Base-by-base conservation (phyloP, 2,113 vertebrate species). In the Lepisosteus osseus region DNA sequence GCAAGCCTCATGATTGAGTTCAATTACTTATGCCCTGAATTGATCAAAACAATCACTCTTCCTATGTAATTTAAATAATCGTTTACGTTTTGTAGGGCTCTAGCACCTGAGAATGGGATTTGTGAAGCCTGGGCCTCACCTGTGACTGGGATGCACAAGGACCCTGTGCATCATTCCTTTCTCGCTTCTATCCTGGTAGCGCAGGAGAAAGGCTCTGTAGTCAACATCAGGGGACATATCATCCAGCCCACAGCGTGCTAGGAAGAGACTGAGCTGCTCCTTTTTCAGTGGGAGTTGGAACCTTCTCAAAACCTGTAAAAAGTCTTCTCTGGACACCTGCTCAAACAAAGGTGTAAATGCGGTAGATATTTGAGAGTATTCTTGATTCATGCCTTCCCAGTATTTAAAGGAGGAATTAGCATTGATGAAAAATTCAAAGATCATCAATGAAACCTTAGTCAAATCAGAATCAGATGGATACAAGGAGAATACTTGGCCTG, bases 271-370 rank as follows among this genome's bases (percentile, higher is more conserved):
- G 41, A 79, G 44, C 43, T 77, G 74, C 17, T 76, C 75, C 41
- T 44, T 15, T 41, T 51, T 62, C 45, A 79, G 72, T 1, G 7
- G 74, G 2, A 79, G 78, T 2, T 69, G 43, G 61, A 69, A 74
- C 6, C n/a, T 74, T 3, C 59, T 72, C 72, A 79, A 43, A 15
- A 79, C 78, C 5, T 7, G 8, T 3, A 76, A 43, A 43, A 79
- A 79, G 63, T 72, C 63, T 15, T 79, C 66, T 54, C 68, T 76
- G 2, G 65, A 54, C 3, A 76, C 78, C 78, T 79, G 29, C 3
- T 42, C 2, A 3, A 65, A 65, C 2, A 61, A 6, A 61, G 3
- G 59, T 7, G 7, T 15, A 65, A 15, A 65, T 3, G 17, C 7
- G 29, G 3, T 62, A 0, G 14, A 62, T 55, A 11, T 55, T 2